Base-by-base conservation (phyloP, 1,140 invertebrate species). In the Nixonia krombeini region DNA sequence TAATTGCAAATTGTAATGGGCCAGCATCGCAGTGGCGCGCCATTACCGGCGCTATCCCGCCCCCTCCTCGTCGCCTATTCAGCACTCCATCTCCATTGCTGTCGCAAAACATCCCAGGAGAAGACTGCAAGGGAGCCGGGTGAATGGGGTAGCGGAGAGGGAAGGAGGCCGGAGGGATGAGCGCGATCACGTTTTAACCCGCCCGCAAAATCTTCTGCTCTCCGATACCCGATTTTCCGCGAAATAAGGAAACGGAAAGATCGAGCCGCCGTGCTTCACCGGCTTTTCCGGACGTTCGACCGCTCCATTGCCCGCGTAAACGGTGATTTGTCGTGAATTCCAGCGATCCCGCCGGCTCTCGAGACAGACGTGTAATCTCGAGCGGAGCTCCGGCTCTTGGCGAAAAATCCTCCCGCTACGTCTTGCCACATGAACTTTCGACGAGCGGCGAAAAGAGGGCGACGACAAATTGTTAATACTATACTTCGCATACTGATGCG, bases 1-100 rank as follows among this genome's bases (percentile, higher is more conserved):
- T 83, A 82, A 83, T 82, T 82, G 79, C 76, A 74, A 81, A 82
- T 81, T 73, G 80, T 81, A 82, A 82, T 78, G 73, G 81, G 59
- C 64, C 62, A 51, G 70, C 67, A 64, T 57, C 72, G 71, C 70
- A 74, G 68, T 45, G 65, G 57, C 68, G 65, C 56, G 70, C 76
- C 75, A 80, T 82, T 80, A 80, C 73, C 72, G 70, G 35, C 47
- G 31, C 25, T 72, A 71, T 77, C 72, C 58, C 57, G 56, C 56
- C 50, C 53, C 17, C 58, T 50, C 26, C 44, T 15, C 45, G 18
- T 17, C 37, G 38, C 35, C 29, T 41, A 41, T 65, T 46, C 17
- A 28, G 35, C 41, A 45, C 25, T 49, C 38, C 23, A 41, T 29
- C 52, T 53, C 61, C n/a, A 41, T 50, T 47, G 41, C 31, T 38